Conservation (phyloP, 1,140 invertebrate genomes). For the Drosophila malerkotliana region DNA sequence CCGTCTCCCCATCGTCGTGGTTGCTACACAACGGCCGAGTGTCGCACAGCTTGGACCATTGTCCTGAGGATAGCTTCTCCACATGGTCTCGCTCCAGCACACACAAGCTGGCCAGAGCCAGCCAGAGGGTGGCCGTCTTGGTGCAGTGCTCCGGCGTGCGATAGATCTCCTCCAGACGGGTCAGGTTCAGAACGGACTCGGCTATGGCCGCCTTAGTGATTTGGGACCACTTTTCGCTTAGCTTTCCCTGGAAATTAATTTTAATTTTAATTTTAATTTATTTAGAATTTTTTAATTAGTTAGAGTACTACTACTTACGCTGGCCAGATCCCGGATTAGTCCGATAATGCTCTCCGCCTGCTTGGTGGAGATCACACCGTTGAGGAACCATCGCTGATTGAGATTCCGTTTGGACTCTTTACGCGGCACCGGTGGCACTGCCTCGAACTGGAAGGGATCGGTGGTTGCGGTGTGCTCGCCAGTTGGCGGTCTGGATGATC, state of each 20-base stretch:
- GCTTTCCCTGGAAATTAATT: conserved; percentile 88
- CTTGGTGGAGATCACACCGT: conserved; percentile 91
- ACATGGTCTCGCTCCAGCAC: conserved; percentile 96
- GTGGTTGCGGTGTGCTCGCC: conserved; percentile 18
- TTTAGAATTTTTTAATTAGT: no score
- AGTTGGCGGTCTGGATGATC: conserved; percentile 26
- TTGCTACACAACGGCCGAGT: conserved; percentile 92
- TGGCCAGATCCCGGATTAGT: conserved; percentile 95
- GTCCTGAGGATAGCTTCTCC: conserved; percentile 90
- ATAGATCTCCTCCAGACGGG: conserved; percentile 90
- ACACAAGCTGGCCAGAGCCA: conserved; percentile 96
- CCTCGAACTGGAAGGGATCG: conserved; percentile 74
- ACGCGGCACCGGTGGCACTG: conserved; percentile 11
- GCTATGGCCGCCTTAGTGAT: conserved; percentile 96
- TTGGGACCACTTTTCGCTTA: conserved; percentile 93
- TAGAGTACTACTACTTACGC: conserved; percentile 87
- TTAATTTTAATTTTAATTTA: no score
- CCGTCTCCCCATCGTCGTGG: conserved; percentile 98
- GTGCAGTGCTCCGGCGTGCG: conserved; percentile 91
- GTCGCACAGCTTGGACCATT: conserved; percentile 86
- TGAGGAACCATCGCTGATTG: conserved; percentile 91
- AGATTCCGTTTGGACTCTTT: conserved; percentile 72
- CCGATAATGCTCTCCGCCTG: conserved; percentile 94
- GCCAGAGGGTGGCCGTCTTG: conserved; percentile 93
- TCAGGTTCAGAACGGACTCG: conserved; percentile 94